These are phyloP conservation scores for Centrocercus urophasianus DNA, from an alignment of 2,113 vertebrate genomes.

Conservation along the genomic window DNA sequence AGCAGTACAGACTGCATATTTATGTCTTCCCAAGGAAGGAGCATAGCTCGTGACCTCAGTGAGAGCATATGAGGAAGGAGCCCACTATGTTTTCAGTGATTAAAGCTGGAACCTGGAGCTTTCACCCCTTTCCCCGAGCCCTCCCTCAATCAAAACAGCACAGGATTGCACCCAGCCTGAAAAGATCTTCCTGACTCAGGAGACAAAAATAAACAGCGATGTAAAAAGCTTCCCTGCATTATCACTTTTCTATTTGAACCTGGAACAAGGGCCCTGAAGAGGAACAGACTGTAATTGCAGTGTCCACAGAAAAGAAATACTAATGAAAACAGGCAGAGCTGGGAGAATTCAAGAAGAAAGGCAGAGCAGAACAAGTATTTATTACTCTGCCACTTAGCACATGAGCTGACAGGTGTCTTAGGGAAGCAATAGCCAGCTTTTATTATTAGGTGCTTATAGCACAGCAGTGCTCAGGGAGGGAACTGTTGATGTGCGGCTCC, in stretches of 20 bases:
- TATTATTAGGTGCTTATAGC: not conserved
- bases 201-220: constrained; percentile 55
- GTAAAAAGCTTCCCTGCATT: constrained; percentile 57
- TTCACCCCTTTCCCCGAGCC: not conserved
- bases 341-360: constrained; percentile 19
- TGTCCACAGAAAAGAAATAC: constrained; percentile 61
- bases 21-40: not conserved
- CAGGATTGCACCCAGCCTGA: constrained; percentile 1
- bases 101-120: not conserved
- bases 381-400: constrained; percentile 22
- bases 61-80: not conserved
- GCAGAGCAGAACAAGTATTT: constrained; percentile 49
- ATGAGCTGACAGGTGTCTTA: constrained; percentile 39
- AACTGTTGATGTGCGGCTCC: not conserved
- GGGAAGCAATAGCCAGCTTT: not conserved
- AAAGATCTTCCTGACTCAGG: constrained; percentile 62
- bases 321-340: constrained; percentile 60
- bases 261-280: constrained; percentile 63
- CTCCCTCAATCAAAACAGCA: not conserved
- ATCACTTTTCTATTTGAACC: constrained; percentile 51
- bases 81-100: not conserved
- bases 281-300: constrained; percentile 67
- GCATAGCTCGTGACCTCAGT: not conserved
- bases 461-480: not conserved
- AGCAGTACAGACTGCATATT: not conserved